A percentile compares a stretch with the other conserved stretches of the same genome.
phyloP scores from a whole-genome alignment of 1,140 invertebrate genomes.

The Reticulitermes speratus region DNA sequence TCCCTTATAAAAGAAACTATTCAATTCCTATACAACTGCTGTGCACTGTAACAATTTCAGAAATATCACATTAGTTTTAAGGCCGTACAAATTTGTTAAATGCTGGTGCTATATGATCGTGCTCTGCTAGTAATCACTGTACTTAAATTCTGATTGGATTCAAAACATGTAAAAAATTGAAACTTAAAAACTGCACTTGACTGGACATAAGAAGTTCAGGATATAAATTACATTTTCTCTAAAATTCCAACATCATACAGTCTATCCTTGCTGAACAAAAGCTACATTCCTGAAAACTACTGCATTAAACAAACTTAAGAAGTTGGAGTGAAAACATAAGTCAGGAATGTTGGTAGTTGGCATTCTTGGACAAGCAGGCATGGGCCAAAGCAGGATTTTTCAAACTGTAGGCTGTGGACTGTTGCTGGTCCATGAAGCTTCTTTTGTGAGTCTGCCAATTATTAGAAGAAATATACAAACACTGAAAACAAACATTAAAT shows the following conservation, averaged over 20 bases:
- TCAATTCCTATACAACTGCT: background rate
- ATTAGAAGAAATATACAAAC: too few species aligned
- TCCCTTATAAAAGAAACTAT: background rate
- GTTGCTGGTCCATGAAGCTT: too few species aligned
- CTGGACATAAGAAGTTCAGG: background rate
- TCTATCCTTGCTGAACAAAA: too few species aligned
- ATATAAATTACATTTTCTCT: background rate
- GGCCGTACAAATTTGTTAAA: background rate
- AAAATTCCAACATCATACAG: background rate
- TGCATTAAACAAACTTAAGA: too few species aligned
- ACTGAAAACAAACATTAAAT: too few species aligned
- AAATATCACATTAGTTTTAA: slow-evolving; percentile 23
- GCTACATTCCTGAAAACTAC: too few species aligned
- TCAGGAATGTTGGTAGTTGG: too few species aligned
- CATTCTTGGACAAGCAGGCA: too few species aligned
- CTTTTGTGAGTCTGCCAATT: too few species aligned
- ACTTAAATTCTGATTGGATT: background rate
- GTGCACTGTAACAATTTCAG: slow-evolving; percentile 2
- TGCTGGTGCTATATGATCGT: background rate
- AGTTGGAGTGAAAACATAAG: too few species aligned
- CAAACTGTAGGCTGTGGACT: too few species aligned
- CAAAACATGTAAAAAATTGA: background rate
- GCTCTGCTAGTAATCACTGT: background rate
- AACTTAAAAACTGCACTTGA: background rate
- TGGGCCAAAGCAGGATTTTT: too few species aligned